Evolutionary conservation across 2,888 invertebrate species (phyloP).

Genomic region (Anarsia innoxiella): DNA sequence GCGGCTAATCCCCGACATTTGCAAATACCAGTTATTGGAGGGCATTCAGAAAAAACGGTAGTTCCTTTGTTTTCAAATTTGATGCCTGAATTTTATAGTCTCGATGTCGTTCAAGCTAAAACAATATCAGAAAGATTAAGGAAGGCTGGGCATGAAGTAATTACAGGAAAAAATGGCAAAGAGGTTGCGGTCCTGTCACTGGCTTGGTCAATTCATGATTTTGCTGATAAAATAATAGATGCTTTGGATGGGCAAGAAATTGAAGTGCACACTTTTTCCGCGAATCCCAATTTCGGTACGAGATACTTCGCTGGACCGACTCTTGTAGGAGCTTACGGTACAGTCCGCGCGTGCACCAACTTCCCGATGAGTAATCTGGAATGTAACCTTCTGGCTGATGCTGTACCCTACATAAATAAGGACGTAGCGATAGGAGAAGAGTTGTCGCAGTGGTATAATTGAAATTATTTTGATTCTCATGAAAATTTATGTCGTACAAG

Average conservation of each 20-base stretch:
- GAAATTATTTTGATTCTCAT: no score
- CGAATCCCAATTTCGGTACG: conserved; percentile 48
- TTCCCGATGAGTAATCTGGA: conserved; percentile 41
- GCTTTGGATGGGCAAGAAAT: conserved; percentile 37
- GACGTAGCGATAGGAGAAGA: conserved; percentile 45
- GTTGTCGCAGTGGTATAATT: conserved; percentile 31
- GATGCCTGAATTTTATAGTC: conserved; percentile 24
- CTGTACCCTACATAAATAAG: conserved; percentile 34
- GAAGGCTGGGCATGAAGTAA: conserved; percentile 41
- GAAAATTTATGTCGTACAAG: no score
- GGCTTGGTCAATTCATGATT: conserved; percentile 50
- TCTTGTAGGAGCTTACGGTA: conserved; percentile 37
- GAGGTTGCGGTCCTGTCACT: conserved; percentile 23
- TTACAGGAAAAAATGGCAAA: conserved; percentile 39
- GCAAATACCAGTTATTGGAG: conserved; percentile 47
- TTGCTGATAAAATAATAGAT: conserved; percentile 36
- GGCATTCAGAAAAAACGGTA: conserved; percentile 50
- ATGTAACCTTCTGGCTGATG: conserved; percentile 27
- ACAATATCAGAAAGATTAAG: conserved; percentile 41
- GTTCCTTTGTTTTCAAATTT: conserved; percentile 51
- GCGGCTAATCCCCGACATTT: conserved; percentile 18
- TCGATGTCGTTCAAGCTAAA: conserved; percentile 36
- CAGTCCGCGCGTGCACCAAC: conserved; percentile 30
- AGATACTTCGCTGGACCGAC: conserved; percentile 49
- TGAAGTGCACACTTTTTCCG: conserved; percentile 35